Evolutionary conservation across 2,113 vertebrate genomes (phyloP).

Genomic region (Nothobranchius furzeri): DNA sequence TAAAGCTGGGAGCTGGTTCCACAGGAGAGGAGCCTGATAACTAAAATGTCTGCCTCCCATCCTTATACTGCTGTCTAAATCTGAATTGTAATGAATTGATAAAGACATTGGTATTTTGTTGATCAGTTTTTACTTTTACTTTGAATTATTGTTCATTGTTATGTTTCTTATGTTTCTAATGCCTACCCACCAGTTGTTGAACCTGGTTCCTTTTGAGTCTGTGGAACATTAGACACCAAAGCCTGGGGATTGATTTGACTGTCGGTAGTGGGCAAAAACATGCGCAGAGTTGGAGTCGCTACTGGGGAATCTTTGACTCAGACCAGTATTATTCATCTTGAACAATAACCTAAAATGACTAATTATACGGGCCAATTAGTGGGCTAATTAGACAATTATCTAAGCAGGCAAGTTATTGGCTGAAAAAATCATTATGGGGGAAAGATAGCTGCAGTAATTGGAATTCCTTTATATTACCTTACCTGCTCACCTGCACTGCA

Average conservation of each 20-base stretch:
- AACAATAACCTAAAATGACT: constrained; percentile 81
- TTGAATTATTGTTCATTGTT: background rate
- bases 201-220: constrained; percentile 15
- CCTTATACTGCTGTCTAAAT: too few relatives aligned
- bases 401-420: constrained; percentile 74
- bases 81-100: too few relatives aligned
- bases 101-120: too few relatives aligned
- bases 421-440: constrained; percentile 66
- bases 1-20: too few relatives aligned
- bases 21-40: too few relatives aligned
- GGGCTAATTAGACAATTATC: constrained; percentile 82
- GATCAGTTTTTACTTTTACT: too few relatives aligned
- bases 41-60: too few relatives aligned
- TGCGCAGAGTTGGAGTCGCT: constrained; percentile 54
- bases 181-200: background rate
- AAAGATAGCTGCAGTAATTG: constrained; percentile 52
- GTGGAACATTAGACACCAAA: constrained; percentile 35
- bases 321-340: constrained; percentile 76
- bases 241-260: constrained; percentile 59
- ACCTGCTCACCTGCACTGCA: constrained; percentile 23
- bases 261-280: constrained; percentile 52
- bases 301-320: constrained; percentile 61
- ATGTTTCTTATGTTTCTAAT: background rate
- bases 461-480: constrained; percentile 55
- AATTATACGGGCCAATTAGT: constrained; percentile 82